A percentile compares a stretch with the other conserved stretches of the same genome.
Conservation (phyloP, 2,797 vertebrate genomes). For the Lacerta agilis region DNA sequence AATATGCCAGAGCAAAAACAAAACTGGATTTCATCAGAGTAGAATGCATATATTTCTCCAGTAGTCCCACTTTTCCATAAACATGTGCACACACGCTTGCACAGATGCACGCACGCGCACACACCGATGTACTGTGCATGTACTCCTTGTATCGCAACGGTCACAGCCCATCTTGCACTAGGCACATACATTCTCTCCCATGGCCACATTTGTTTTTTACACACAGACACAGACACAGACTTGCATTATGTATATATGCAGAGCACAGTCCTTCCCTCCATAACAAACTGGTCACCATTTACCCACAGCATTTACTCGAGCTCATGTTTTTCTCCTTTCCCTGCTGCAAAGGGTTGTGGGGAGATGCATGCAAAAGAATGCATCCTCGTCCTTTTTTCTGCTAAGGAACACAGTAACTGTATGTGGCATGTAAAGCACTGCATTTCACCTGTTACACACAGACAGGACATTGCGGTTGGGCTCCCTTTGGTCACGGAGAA, state of each 20-base stretch:
- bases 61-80: not conserved
- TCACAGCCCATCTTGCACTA: not conserved
- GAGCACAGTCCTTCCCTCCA: not conserved
- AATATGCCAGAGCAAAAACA: not conserved
- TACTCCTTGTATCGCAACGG: not conserved
- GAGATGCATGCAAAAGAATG: too few relatives aligned
- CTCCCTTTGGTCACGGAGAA: too few relatives aligned
- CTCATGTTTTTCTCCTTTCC: not conserved
- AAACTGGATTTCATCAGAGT: not conserved
- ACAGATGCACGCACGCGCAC: too few relatives aligned
- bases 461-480: too few relatives aligned
- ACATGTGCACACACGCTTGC: not conserved
- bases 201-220: not conserved
- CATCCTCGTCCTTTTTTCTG: not conserved
- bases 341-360: conserved; percentile 8
- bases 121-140: not conserved
- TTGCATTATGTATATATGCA: not conserved
- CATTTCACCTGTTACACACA: too few relatives aligned
- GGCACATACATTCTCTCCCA: not conserved
- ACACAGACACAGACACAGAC: too few relatives aligned
- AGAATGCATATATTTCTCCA: not conserved
- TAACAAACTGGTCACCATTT: not conserved
- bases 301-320: not conserved
- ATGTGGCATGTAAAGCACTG: too few relatives aligned
- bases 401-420: too few relatives aligned